phyloP scores from a whole-genome alignment of 2,113 vertebrate genomes.

The Anguilla japonica region DNA sequence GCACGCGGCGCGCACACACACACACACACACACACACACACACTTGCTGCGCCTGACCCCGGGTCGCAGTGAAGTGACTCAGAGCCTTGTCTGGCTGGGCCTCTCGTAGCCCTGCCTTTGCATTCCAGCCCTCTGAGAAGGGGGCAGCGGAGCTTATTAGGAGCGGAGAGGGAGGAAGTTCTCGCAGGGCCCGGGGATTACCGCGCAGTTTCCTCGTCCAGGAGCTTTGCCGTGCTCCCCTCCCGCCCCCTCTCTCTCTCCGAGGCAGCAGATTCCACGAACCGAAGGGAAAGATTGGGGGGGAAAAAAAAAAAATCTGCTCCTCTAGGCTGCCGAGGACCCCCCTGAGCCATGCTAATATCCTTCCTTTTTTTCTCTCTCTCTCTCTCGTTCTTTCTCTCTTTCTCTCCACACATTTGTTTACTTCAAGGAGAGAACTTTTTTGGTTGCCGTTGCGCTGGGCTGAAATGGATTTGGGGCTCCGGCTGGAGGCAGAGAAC shows the following conservation, averaged over 20 bases:
- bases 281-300: constrained; percentile 61
- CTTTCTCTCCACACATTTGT: not conserved
- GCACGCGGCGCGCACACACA: constrained; percentile 38
- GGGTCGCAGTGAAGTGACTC: constrained; percentile 97
- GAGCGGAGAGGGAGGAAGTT: constrained; percentile 73
- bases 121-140: constrained; percentile 90
- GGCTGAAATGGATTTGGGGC: constrained; percentile 58
- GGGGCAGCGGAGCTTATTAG: constrained; percentile 74
- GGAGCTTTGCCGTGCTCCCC: constrained; percentile 77
- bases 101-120: constrained; percentile 84
- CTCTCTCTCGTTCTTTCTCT: not conserved
- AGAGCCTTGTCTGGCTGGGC: constrained; percentile 90
- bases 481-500: constrained; percentile 46
- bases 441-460: constrained; percentile 60
- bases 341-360: not conserved
- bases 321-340: constrained; percentile 38
- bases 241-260: constrained; percentile 82
- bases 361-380: constrained; percentile 27
- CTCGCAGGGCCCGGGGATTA: constrained; percentile 83
- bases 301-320: constrained; percentile 70
- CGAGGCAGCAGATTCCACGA: constrained; percentile 72
- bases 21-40: constrained; percentile 43
- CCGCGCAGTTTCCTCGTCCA: constrained; percentile 83
- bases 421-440: constrained; percentile 63
- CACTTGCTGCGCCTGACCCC: constrained; percentile 83